Conservation (phyloP, 2,797 vertebrate genomes). For the Sebastes itinus region DNA sequence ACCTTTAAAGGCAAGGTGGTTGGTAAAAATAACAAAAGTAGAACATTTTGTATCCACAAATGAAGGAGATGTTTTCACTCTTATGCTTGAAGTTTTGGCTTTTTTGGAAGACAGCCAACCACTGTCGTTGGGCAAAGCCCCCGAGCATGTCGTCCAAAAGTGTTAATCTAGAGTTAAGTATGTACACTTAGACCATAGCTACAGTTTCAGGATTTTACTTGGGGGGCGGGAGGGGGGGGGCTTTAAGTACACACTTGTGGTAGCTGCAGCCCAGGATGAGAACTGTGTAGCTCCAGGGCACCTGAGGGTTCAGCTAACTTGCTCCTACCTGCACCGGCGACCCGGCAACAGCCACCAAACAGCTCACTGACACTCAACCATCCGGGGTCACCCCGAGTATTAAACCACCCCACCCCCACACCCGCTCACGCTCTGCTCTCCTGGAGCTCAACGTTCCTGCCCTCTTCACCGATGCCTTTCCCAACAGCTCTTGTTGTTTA, state of each 20-base stretch:
- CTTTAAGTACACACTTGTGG: slow-evolving; percentile 1
- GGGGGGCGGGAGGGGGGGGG: no score
- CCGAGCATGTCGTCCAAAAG: not conserved
- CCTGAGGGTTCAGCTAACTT: slow-evolving; percentile 30
- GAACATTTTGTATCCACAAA: not conserved
- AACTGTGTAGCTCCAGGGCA: slow-evolving; percentile 20
- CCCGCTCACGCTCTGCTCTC: slow-evolving; percentile 8
- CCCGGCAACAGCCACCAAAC: slow-evolving; percentile 13
- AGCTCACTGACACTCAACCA: slow-evolving; percentile 55
- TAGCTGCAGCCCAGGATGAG: not conserved
- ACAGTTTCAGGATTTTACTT: not conserved
- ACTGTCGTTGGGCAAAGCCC: not conserved
- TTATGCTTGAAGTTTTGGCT: not conserved
- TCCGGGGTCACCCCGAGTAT: slow-evolving; percentile 44
- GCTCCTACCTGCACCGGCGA: slow-evolving; percentile 42
- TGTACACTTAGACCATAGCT: not conserved
- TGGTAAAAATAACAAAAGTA: not conserved
- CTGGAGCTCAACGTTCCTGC: slow-evolving; percentile 22
- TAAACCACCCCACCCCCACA: slow-evolving; percentile 13
- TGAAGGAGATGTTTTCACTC: not conserved
- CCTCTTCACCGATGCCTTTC: slow-evolving; percentile 8
- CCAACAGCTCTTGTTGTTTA: slow-evolving; percentile 57
- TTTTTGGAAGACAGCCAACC: not conserved
- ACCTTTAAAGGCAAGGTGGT: not conserved
- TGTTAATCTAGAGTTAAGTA: slow-evolving; percentile 26